Evolutionary conservation across 1,140 invertebrate genomes (phyloP).

Genomic region (Pomacea maculata): DNA sequence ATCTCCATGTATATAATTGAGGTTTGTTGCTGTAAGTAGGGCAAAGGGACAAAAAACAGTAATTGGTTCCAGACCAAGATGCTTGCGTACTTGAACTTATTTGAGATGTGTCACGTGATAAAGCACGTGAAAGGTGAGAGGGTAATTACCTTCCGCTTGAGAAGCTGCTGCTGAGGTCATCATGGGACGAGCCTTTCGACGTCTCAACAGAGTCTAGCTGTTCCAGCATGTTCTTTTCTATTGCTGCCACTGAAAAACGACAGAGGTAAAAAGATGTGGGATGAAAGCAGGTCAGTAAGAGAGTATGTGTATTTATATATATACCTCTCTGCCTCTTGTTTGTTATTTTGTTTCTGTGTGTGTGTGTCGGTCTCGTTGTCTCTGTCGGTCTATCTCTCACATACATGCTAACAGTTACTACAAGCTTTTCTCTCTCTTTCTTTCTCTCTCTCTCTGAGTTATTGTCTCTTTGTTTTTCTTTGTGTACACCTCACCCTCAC

Average conservation of each 20-base stretch:
- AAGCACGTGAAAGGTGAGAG: too few relatives aligned
- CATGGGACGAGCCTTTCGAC: conserved; percentile 3
- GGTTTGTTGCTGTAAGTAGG: too few relatives aligned
- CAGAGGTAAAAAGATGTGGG: conserved; percentile 3
- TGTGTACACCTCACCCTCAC: not conserved
- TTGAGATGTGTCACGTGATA: too few relatives aligned
- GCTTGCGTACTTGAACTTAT: too few relatives aligned
- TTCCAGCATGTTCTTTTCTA: conserved; percentile 5
- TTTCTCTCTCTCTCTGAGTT: not conserved
- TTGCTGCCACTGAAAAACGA: conserved; percentile 5
- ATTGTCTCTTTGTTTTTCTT: not conserved
- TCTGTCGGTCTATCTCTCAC: not conserved
- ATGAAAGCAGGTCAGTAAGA: not conserved
- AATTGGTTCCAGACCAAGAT: too few relatives aligned
- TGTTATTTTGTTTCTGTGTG: not conserved
- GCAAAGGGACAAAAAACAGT: too few relatives aligned
- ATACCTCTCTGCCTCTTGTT: not conserved
- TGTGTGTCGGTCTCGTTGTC: not conserved
- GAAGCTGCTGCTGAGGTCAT: not conserved
- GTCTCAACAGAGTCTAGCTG: not conserved
- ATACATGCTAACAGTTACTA: too few relatives aligned
- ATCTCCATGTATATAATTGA: too few relatives aligned
- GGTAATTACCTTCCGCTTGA: too few relatives aligned
- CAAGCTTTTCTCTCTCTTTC: not conserved
- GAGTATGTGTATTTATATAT: too few relatives aligned